Evolutionary conservation across 2,888 invertebrate genomes (phyloP), one percentile per base, ranked within the genome.

Genomic region (Furcula furcula): DNA sequence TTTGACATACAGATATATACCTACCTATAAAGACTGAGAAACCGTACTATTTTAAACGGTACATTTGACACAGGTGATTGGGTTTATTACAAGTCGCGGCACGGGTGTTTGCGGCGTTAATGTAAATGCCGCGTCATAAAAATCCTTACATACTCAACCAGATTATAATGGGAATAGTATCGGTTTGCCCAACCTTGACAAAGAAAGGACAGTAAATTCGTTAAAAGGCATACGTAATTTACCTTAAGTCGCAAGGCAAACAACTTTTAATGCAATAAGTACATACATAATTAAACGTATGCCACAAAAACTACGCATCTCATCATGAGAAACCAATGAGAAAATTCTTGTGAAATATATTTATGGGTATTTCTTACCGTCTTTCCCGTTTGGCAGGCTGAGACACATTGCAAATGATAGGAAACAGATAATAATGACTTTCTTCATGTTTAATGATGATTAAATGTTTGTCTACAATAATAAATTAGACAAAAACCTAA

Each of bases 361-460:
- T 49, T 32, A 43, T 42, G 36, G 34, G 47, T 41, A 16, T 40
- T 36, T 39, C 65, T 60, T 69, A 84, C 84, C 73, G 57, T 53
- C 32, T 27, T 45, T 22, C 12, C 56, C 41, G 35, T 51, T 46
- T 34, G 71, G 56, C 36, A 59, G 54, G 56, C 76, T 73, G 34
- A 78, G 48, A 53, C 82, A 74, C 46, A 74, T 46, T 26, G 79
- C 72, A 6, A 85, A 44, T 21, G 83, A 74, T 31, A 86, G 51
- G 37, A 86, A 66, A 64, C 80, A 80, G 48, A 86, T 59, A 55
- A 84, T 67, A 56, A 76, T 65, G 42, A 80, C 66, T 66, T 68
- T 73, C 65, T 83, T 80, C 85, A 84, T 85, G 42, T 40, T 56
- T 29, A 41, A 40, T 38, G 40, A n/a, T 1, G n/a, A 2, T 7